A percentile compares a stretch with the other conserved stretches of the same genome.
These are phyloP conservation scores for Ypsolopha scabrella DNA, from an alignment of 2,888 invertebrate species.

Conservation along the genomic window DNA sequence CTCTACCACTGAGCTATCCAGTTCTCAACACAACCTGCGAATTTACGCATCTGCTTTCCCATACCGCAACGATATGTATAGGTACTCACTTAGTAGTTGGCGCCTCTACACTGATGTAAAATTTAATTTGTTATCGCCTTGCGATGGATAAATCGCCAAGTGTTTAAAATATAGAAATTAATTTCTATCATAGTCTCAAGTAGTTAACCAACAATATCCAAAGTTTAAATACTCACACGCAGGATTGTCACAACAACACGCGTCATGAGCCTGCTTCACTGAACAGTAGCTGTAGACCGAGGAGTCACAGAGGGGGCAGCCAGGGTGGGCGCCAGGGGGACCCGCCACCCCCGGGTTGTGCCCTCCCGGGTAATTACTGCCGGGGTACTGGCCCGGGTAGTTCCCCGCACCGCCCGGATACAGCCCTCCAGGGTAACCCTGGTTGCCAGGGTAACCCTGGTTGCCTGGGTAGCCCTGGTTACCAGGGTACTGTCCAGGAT, in stretches of 20 bases:
- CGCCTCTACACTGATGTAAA: too few species aligned
- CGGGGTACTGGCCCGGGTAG: conserved; percentile 19
- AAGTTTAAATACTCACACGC: conserved; percentile 39
- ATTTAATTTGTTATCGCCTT: too few species aligned
- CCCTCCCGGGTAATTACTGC: conserved; percentile 12
- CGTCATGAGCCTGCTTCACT: conserved; percentile 80
- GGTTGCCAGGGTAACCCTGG: conserved; percentile 7
- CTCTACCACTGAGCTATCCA: too few species aligned
- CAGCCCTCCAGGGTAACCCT: conserved; percentile 16
- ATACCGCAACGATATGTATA: too few species aligned
- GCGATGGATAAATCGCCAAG: too few species aligned
- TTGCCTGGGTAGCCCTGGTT: conserved; percentile 11
- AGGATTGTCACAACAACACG: conserved; percentile 77
- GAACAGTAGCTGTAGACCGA: conserved; percentile 84
- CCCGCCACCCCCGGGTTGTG: conserved; percentile 27
- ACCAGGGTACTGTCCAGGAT: conserved; percentile 14
- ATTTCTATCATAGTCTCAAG: too few species aligned
- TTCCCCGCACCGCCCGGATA: conserved; percentile 21
- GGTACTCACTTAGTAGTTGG: too few species aligned
- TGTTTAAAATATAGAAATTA: too few species aligned
- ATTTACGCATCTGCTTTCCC: too few species aligned
- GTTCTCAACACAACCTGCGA: too few species aligned
- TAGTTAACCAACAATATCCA: background rate
- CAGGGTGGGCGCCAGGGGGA: conserved; percentile 56
- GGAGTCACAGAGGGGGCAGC: conserved; percentile 82